These are phyloP conservation scores for Salmo trutta DNA, from an alignment of 2,797 vertebrate species.

Conservation along the genomic window DNA sequence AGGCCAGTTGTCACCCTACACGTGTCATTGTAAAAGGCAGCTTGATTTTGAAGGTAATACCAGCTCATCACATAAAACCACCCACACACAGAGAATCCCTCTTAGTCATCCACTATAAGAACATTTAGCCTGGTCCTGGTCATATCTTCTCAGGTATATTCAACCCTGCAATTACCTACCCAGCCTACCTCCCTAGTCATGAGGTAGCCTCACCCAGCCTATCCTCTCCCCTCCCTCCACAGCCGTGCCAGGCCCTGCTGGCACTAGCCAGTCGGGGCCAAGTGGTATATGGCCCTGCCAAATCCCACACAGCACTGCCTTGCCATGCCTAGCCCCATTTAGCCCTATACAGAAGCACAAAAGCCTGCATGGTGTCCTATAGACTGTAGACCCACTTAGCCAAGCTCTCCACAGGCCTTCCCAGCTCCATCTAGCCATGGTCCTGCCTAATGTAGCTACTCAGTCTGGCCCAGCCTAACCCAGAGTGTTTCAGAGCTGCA, in stretches of 20 bases:
- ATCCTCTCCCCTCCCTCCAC: no score
- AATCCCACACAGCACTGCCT: neutral
- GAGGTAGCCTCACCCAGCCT: no score
- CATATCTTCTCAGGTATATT: neutral
- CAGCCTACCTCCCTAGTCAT: neutral
- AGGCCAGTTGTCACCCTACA: no score
- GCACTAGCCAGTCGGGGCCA: neutral
- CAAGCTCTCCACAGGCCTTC: constrained; percentile 1
- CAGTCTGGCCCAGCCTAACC: neutral
- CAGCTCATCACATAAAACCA: neutral
- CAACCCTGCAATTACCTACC: neutral
- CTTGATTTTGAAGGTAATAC: no score
- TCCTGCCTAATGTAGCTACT: neutral
- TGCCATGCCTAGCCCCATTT: neutral
- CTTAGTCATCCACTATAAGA: neutral
- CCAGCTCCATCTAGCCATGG: neutral
- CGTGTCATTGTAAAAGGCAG: no score
- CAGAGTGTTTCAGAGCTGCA: neutral
- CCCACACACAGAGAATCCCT: neutral
- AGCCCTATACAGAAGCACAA: neutral
- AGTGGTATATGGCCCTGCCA: neutral
- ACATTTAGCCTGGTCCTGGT: neutral
- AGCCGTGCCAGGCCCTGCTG: no score
- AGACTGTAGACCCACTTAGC: neutral
- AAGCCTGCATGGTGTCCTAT: neutral